Percentiles rank a stretch among this genome's conserved stretches.
Conservation (phyloP, 1,140 invertebrate species). For the silkworm (Bombyx mori) region DNA sequence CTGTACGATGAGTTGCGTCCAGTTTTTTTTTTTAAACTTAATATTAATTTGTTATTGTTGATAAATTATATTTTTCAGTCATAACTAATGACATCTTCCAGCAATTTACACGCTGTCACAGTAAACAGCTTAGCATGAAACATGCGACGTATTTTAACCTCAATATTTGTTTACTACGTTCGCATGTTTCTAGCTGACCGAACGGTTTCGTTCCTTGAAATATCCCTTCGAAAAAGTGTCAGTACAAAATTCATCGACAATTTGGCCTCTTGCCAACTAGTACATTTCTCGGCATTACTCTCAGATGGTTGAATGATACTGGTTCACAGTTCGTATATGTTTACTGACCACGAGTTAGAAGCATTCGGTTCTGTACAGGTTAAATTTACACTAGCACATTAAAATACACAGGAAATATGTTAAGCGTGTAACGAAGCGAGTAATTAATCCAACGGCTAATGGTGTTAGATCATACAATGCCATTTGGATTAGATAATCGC, state of each 20-base stretch:
- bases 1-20: too few relatives aligned
- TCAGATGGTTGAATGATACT: conserved; percentile 44
- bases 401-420: conserved; percentile 38
- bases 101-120: conserved; percentile 39
- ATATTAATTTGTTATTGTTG: conserved; percentile 3
- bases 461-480: conserved; percentile 33
- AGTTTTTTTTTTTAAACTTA: background rate
- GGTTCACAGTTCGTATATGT: conserved; percentile 54
- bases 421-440: conserved; percentile 44
- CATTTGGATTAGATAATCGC: conserved; percentile 23
- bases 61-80: conserved; percentile 16
- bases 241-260: conserved; percentile 30
- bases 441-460: conserved; percentile 53
- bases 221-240: conserved; percentile 29
- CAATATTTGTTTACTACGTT: conserved; percentile 45
- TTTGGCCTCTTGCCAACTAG: conserved; percentile 51
- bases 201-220: conserved; percentile 21
- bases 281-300: conserved; percentile 47
- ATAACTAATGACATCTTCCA: conserved; percentile 25
- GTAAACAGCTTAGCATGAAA: conserved; percentile 40
- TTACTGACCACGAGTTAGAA: conserved; percentile 46
- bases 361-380: conserved; percentile 43
- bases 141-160: conserved; percentile 42
- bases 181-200: conserved; percentile 25
- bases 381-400: conserved; percentile 32